phyloP scores from a whole-genome alignment of 2,888 invertebrate species.

The Metalampra italica region DNA sequence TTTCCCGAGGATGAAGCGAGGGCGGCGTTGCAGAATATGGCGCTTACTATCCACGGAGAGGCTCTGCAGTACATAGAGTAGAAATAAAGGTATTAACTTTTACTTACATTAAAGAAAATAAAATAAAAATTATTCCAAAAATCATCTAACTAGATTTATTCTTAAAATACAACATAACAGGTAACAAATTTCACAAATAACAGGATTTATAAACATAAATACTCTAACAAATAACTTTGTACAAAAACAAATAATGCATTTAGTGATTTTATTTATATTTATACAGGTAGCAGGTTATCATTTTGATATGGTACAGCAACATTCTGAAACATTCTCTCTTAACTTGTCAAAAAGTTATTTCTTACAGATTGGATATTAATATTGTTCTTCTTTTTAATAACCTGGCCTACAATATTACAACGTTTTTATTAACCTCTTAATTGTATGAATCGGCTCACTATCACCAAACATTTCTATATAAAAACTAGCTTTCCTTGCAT shows the following conservation, averaged over 20 bases:
- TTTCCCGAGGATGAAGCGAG: slow-evolving; percentile 62
- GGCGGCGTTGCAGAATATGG: slow-evolving; percentile 61
- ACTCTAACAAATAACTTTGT: too few species aligned
- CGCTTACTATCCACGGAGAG: slow-evolving; percentile 54
- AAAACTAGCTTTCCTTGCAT: slow-evolving; percentile 49
- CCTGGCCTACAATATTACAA: slow-evolving; percentile 27
- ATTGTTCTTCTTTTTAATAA: background rate
- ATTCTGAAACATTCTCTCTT: background rate
- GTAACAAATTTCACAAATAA: background rate
- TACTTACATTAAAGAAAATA: background rate
- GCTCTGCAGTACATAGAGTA: slow-evolving; percentile 60
- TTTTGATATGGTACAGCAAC: background rate
- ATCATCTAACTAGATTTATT: background rate
- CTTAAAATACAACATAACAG: background rate
- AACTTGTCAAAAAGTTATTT: background rate
- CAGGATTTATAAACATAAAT: too few species aligned
- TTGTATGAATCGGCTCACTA: slow-evolving; percentile 54
- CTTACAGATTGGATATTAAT: background rate
- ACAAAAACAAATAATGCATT: too few species aligned
- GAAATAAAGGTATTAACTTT: slow-evolving; percentile 17
- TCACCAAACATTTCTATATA: slow-evolving; percentile 55
- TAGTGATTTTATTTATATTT: too few species aligned
- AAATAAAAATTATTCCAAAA: background rate
- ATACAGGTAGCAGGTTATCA: too few species aligned
- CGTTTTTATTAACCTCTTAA: slow-evolving; percentile 58